Evolutionary conservation across 1,140 invertebrate genomes (phyloP).

Genomic region (Sitodiplosis mosellana): DNA sequence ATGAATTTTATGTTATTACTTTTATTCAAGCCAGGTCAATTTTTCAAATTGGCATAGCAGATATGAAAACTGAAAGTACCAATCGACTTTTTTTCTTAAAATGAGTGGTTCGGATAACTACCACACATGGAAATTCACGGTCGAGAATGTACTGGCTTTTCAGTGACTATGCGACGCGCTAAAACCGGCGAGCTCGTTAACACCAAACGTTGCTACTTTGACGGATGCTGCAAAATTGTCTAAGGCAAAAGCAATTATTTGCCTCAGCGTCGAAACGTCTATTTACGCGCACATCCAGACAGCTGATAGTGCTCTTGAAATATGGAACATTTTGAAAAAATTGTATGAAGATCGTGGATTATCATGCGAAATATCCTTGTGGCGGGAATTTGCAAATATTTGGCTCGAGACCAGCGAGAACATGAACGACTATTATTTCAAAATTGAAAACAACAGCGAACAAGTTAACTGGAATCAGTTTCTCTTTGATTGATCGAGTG

Average conservation of each 20-base stretch:
- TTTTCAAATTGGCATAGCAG: too few relatives aligned
- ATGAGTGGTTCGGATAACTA: too few relatives aligned
- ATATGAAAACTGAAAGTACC: too few relatives aligned
- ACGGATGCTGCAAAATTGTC: not conserved
- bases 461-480: constrained; percentile 2
- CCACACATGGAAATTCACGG: too few relatives aligned
- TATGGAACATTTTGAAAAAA: not conserved
- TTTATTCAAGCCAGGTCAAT: too few relatives aligned
- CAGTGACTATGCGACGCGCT: not conserved
- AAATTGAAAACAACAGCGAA: constrained; percentile 1
- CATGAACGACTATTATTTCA: not conserved
- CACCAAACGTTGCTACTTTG: not conserved
- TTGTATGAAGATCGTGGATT: not conserved
- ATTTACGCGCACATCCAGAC: not conserved
- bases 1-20: too few relatives aligned
- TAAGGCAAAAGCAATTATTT: not conserved
- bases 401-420: not conserved
- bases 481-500: constrained; percentile 14
- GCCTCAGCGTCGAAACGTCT: not conserved
- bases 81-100: too few relatives aligned
- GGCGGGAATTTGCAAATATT: not conserved
- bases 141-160: not conserved
- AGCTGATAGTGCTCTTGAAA: not conserved
- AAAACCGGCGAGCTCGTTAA: not conserved
- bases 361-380: not conserved